A percentile compares a stretch with the other conserved stretches of the same genome.
Conservation (phyloP, 2,888 invertebrate species). For the Trachelus troglodyta region DNA sequence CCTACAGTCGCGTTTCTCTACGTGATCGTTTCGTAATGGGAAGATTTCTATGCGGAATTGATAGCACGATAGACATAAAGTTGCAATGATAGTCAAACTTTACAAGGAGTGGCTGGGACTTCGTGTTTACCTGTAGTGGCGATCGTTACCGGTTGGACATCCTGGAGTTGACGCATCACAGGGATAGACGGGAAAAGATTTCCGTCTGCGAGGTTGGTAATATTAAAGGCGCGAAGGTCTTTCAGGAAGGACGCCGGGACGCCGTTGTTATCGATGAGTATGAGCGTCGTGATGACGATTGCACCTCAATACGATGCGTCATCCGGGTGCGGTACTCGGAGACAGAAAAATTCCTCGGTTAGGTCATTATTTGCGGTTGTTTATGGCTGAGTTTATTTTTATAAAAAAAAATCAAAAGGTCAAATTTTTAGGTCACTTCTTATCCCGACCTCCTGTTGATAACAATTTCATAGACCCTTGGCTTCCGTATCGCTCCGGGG, state of each 20-base stretch:
- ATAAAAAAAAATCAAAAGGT: neutral
- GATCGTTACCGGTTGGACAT: neutral
- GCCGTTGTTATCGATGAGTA: neutral
- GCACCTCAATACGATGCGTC: neutral
- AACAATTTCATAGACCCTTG: neutral
- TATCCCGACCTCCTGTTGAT: neutral
- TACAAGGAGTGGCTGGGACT: no score
- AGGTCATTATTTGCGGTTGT: neutral
- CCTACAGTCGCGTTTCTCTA: neutral
- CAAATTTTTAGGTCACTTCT: neutral
- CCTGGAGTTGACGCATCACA: neutral
- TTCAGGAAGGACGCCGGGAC: neutral
- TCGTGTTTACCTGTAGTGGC: no score
- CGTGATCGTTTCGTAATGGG: neutral
- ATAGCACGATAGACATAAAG: neutral
- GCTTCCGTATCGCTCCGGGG: neutral
- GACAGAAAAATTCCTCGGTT: neutral
- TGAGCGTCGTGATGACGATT: neutral
- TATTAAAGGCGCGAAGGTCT: neutral
- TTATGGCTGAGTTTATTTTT: neutral
- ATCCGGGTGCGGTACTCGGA: neutral
- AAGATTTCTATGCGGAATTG: neutral
- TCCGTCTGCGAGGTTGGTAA: neutral
- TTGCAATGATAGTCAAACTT: neutral
- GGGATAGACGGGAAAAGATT: neutral